Percentiles rank a stretch among this genome's conserved stretches.
Conservation (phyloP, 2,888 invertebrate genomes). For the Phengaris alcon region DNA sequence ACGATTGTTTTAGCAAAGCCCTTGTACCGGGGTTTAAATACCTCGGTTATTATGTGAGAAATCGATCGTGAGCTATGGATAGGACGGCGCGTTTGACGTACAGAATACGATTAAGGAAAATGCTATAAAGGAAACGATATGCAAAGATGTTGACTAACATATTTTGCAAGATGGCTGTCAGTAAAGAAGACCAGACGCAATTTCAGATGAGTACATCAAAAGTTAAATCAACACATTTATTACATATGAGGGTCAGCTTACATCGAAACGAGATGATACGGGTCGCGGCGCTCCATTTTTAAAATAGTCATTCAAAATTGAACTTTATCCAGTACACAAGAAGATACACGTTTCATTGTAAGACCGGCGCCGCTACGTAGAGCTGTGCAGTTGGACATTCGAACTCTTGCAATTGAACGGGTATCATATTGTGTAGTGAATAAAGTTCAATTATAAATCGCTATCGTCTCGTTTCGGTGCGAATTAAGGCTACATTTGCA, state of each 20-base stretch:
- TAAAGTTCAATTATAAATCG: too few relatives aligned
- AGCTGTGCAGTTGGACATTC: too few relatives aligned
- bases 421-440: too few relatives aligned
- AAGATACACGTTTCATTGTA: too few relatives aligned
- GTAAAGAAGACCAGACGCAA: background rate
- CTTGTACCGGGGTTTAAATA: constrained; percentile 35
- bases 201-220: background rate
- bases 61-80: background rate
- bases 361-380: too few relatives aligned
- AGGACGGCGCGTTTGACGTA: constrained; percentile 2
- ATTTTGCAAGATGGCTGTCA: background rate
- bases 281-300: too few relatives aligned
- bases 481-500: background rate
- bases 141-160: background rate
- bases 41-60: constrained; percentile 33
- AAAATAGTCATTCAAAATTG: too few relatives aligned
- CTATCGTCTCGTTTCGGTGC: too few relatives aligned
- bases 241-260: too few relatives aligned
- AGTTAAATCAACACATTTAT: background rate
- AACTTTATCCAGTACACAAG: too few relatives aligned
- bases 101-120: background rate
- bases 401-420: too few relatives aligned
- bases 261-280: too few relatives aligned
- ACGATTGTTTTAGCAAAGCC: constrained; percentile 42
- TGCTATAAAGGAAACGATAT: background rate